phyloP scores from a whole-genome alignment of 2,113 vertebrate genomes.

The Leiothrix lutea region DNA sequence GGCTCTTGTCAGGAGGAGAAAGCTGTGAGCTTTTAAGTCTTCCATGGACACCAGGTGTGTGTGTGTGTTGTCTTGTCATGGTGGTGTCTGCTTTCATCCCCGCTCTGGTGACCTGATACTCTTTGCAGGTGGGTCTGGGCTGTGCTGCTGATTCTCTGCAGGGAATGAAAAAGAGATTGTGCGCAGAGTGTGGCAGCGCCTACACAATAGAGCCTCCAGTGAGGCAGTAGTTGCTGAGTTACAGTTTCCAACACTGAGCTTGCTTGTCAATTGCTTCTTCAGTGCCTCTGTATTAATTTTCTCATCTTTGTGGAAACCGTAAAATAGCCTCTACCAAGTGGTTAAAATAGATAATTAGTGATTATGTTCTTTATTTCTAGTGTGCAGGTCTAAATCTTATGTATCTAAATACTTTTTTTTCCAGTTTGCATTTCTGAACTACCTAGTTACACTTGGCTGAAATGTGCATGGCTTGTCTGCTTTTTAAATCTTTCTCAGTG shows the following conservation, averaged over 20 bases:
- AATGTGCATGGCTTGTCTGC: not conserved
- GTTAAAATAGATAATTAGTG: not conserved
- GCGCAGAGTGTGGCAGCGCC: not conserved
- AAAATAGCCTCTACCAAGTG: not conserved
- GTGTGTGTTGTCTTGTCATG: not conserved
- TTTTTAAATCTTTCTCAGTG: not conserved
- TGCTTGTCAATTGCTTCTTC: not conserved
- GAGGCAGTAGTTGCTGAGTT: not conserved
- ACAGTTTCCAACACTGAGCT: not conserved
- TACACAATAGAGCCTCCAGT: not conserved
- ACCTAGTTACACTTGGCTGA: not conserved
- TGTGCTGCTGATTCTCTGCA: not conserved
- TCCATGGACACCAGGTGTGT: not conserved
- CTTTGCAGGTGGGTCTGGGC: not conserved
- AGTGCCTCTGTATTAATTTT: not conserved
- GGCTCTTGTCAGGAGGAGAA: not conserved
- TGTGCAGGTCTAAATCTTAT: not conserved
- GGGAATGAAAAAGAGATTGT: not conserved
- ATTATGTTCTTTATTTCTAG: not conserved
- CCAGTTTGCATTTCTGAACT: not conserved
- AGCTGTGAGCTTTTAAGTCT: not conserved
- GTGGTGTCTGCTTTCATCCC: not conserved
- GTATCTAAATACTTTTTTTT: not conserved
- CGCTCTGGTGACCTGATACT: rapidly evolving
- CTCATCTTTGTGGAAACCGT: not conserved